Base-by-base conservation (phyloP, 2,888 invertebrate genomes). In the Phania funesta region DNA sequence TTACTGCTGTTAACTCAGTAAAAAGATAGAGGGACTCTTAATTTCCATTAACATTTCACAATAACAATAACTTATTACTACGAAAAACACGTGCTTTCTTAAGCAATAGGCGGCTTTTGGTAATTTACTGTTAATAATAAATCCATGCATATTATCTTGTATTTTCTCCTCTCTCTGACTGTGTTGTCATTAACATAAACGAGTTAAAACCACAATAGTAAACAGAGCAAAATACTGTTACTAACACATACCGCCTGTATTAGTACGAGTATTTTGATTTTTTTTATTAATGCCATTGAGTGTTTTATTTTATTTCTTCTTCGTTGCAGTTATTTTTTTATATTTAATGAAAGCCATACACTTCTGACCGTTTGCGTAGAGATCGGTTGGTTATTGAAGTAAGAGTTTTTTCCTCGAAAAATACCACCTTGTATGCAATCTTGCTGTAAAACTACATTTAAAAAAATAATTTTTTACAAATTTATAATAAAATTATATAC, bases 41-140 rank as follows among this genome's bases (percentile, higher is more conserved):
- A 60, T 3, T 48, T 11, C 3, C 9, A 5, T 1, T 18, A 54
- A 41, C 11, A 46, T 22, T 29, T n/a, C 2, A 7, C 0, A 38
- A 58, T 11, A 54, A 32, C 48, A 58, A 60, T 35, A 32, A 18
- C 5, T 22, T 78, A 58, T 78, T 78, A 71, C 78, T 78, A 24
- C 11, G 7, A 70, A 78, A 68, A 68, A 44, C 82, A 82, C 82
- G 82, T 82, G 82, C 64, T 82, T 73, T 8, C 48, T 18, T 20
- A 11, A 18, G 13, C 48, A 44, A 67, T 52, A 82, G 20, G 74
- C 82, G 78, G 78, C 70, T 77, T 75, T 74, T 52, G 11, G 70
- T 65, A 64, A 70, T 32, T 60, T 38, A 50, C 62, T 71, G 32
- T 50, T 50, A 65, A 48, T 16, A 62, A 44, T 13, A 22, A 32